Evolutionary conservation across 2,113 vertebrate genomes (phyloP).

Genomic region (Apteryx owenii): DNA sequence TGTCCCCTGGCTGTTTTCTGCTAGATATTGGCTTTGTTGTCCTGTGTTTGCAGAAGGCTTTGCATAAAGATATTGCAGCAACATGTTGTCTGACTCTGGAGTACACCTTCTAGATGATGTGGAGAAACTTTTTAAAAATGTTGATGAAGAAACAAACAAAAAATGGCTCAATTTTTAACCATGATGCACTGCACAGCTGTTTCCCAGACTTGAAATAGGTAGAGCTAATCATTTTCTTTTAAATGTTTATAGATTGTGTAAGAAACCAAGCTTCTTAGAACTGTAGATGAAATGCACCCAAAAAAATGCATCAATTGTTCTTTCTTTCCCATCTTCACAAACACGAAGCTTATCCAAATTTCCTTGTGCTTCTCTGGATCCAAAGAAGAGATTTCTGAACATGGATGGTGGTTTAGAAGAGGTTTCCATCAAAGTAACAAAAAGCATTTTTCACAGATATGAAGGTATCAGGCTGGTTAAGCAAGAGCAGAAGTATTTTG

Average conservation of each 20-base stretch:
- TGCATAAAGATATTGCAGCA: not conserved
- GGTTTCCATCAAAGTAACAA: not conserved
- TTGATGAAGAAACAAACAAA: not conserved
- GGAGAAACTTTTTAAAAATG: not conserved
- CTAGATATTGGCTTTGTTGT: not conserved
- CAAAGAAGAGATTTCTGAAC: not conserved
- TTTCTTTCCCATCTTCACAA: not conserved
- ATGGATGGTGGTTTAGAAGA: not conserved
- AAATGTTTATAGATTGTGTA: not conserved
- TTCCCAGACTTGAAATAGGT: not conserved
- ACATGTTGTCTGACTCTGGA: not conserved
- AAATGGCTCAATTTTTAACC: not conserved
- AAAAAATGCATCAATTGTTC: not conserved
- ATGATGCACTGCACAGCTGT: not conserved
- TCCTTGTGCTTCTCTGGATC: not conserved
- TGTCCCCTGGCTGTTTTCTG: not conserved
- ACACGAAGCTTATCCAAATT: not conserved
- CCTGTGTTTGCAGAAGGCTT: not conserved
- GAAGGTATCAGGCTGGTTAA: not conserved
- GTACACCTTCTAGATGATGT: not conserved
- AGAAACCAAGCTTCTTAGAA: not conserved
- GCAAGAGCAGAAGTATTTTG: not conserved
- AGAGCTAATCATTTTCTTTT: constrained; percentile 19
- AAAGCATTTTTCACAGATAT: not conserved
- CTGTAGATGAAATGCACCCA: not conserved